phyloP scores from a whole-genome alignment of 2,797 vertebrate genomes.

The Neomorphus geoffroyi region DNA sequence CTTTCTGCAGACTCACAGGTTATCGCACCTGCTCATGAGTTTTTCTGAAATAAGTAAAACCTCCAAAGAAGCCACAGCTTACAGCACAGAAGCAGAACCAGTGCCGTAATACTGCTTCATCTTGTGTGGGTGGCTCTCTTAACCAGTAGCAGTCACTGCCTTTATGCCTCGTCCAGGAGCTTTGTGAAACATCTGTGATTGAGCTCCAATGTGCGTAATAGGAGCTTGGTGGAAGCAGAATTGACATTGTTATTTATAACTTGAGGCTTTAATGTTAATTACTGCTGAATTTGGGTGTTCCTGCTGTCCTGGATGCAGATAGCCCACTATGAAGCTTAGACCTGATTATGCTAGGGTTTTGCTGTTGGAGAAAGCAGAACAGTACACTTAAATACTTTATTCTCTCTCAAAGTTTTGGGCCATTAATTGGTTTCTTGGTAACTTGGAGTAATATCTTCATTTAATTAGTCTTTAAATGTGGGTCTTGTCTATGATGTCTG shows the following conservation, averaged over 20 bases:
- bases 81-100: not conserved
- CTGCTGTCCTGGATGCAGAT: not conserved
- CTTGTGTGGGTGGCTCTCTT: not conserved
- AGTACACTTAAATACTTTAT: not conserved
- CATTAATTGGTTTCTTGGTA: not conserved
- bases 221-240: not conserved
- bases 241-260: not conserved
- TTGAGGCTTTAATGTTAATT: not conserved
- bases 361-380: not conserved
- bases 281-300: not conserved
- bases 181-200: not conserved
- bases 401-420: not conserved
- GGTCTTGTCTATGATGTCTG: not conserved
- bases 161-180: conserved; percentile 7
- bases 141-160: not conserved
- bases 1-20: not conserved
- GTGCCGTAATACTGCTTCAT: not conserved
- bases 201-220: not conserved
- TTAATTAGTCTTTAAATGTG: not conserved
- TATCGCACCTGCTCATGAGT: rapidly evolving
- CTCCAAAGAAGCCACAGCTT: not conserved
- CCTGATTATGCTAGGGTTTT: not conserved
- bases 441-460: not conserved
- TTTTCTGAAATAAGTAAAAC: not conserved
- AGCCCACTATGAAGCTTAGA: not conserved